A percentile compares a stretch with the other conserved stretches of the same genome.
Evolutionary conservation across 2,888 invertebrate species (phyloP).

Genomic region (Drosophila quinaria): DNA sequence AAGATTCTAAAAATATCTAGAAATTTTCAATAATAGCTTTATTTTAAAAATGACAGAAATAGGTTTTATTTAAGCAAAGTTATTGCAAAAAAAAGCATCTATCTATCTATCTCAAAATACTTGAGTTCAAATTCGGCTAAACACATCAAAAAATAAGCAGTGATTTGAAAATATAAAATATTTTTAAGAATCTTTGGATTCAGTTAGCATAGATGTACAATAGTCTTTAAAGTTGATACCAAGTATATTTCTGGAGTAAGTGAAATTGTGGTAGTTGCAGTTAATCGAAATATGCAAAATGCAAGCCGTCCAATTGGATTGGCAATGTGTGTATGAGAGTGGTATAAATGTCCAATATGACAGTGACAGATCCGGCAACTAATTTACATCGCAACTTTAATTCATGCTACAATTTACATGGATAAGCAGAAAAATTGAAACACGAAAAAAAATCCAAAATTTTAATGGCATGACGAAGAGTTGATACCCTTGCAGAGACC

Average conservation of each 20-base stretch:
- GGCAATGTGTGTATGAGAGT: too few relatives aligned
- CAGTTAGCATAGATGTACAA: too few relatives aligned
- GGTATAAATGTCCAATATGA: background rate
- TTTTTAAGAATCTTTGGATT: too few relatives aligned
- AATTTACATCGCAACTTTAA: slow-evolving; percentile 33
- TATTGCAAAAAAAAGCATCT: too few relatives aligned
- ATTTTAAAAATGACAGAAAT: too few relatives aligned
- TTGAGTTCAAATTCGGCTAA: too few relatives aligned
- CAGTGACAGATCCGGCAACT: slow-evolving; percentile 15
- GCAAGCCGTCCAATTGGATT: slow-evolving; percentile 1
- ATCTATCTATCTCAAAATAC: too few relatives aligned
- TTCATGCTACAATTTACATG: background rate
- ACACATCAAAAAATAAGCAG: background rate
- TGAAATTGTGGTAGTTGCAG: background rate
- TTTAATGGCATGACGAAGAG: background rate
- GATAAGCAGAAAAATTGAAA: background rate
- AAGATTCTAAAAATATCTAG: too few relatives aligned
- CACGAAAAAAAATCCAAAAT: background rate
- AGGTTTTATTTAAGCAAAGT: too few relatives aligned
- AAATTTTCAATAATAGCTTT: too few relatives aligned
- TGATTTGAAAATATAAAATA: too few relatives aligned
- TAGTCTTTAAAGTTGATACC: too few relatives aligned
- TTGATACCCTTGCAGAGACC: background rate
- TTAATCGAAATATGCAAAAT: slow-evolving; percentile 9
- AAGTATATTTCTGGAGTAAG: background rate